These are phyloP conservation scores for Cyclophora albipunctata DNA, from an alignment of 2,888 invertebrate genomes.

Conservation along the genomic window DNA sequence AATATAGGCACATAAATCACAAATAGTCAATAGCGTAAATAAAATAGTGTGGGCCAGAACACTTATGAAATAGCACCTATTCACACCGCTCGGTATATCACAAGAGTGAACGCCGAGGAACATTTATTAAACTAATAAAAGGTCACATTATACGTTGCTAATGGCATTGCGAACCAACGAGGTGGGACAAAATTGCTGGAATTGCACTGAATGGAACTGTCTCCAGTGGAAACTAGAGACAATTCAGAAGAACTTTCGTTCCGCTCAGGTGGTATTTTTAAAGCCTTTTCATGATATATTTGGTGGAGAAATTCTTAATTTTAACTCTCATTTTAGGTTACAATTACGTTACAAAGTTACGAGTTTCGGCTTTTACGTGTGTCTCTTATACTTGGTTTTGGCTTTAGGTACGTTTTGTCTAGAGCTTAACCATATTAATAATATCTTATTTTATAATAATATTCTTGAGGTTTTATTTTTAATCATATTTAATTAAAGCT, in stretches of 20 bases:
- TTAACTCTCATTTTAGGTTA: too few relatives aligned
- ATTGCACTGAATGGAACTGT: constrained; percentile 14
- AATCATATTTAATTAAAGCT: too few relatives aligned
- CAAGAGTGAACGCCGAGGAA: constrained; percentile 8
- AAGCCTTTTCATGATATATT: neutral
- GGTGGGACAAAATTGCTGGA: constrained; percentile 14
- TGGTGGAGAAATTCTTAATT: too few relatives aligned
- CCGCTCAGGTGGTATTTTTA: neutral
- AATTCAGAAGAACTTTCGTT: constrained; percentile 2
- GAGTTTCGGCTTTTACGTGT: too few relatives aligned
- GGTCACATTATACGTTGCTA: constrained; percentile 16
- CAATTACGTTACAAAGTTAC: too few relatives aligned
- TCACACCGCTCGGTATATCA: neutral
- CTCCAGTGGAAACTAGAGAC: neutral
- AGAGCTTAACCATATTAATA: too few relatives aligned
- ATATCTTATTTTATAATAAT: too few relatives aligned
- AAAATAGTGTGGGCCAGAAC: neutral
- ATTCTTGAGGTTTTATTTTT: too few relatives aligned
- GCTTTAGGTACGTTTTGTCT: too few relatives aligned
- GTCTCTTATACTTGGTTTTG: too few relatives aligned
- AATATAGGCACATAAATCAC: too few relatives aligned
- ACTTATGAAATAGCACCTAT: neutral
- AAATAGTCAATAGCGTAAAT: too few relatives aligned
- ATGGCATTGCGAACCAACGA: constrained; percentile 15
- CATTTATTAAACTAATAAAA: constrained; percentile 22